Base-by-base conservation (phyloP, 2,888 invertebrate species). In the Acheta domesticus region DNA sequence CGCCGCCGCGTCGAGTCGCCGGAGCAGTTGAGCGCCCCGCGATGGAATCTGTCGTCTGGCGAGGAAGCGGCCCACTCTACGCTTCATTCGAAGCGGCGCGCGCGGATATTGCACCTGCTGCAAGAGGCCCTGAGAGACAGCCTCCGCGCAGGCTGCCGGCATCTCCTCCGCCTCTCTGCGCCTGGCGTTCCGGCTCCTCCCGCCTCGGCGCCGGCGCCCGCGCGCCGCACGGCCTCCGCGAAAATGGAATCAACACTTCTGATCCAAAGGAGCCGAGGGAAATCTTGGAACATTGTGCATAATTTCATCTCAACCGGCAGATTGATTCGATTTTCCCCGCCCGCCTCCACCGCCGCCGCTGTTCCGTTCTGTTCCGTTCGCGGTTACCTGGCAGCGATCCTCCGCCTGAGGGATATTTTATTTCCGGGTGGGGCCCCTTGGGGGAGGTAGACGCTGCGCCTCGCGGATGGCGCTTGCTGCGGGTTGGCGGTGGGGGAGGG, bases 221-320 rank as follows among this genome's bases (percentile, higher is more conserved):
- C 36, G 36, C 36, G 8, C 36, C 8, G 36, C 36, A 36, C 36
- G 36, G 36, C 36, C 36, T 36, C 36, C 36, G 36, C 62, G 62
- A n/a, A 62, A 62, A 62, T 62, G n/a, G 62, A 62, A 62, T 62
- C 62, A 62, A 62, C 62, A 62, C 62, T n/a, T 62, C 62, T 62
- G 62, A 62, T 62, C 62, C 12, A 62, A 62, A 62, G 62, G 62
- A 62, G 62, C 62, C 62, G 62, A 62, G 62, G 62, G 62, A 62
- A 62, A 62, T 62, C 62, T 62, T 62, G 62, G 62, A 62, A 62
- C 62, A 62, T 62, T 62, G 62, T 62, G 62, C 62, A 62, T 62
- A 62, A 62, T 62, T 62, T 62, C 62, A 62, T 62, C 62, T 62
- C 62, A 19, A n/a, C 62, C 62, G n/a, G 62, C 62, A 62, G 62